A percentile compares a stretch with the other conserved stretches of the same genome.
phyloP scores from a whole-genome alignment of 2,113 vertebrate genomes.

The Pithys albifrons region DNA sequence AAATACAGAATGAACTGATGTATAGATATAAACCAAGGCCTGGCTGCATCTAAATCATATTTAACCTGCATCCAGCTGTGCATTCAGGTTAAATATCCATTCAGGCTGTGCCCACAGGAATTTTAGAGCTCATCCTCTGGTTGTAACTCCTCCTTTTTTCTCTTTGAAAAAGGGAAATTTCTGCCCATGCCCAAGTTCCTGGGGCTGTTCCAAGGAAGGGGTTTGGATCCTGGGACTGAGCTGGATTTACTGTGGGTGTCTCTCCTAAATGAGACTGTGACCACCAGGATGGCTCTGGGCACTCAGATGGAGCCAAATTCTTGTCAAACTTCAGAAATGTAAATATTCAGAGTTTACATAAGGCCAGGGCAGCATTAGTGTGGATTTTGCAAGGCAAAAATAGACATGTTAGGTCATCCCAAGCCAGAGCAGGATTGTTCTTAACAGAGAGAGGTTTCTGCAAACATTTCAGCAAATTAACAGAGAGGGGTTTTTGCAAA shows the following conservation, averaged over 20 bases:
- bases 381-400: background rate
- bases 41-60: background rate
- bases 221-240: background rate
- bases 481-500: background rate
- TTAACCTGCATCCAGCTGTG: no score
- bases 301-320: background rate
- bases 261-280: background rate
- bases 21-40: background rate
- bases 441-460: background rate
- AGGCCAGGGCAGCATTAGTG: background rate
- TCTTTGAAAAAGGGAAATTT: background rate
- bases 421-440: background rate
- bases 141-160: background rate
- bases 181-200: background rate
- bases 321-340: background rate
- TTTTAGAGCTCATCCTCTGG: background rate
- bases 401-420: background rate
- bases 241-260: background rate
- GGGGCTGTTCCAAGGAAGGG: background rate
- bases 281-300: background rate
- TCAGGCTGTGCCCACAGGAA: background rate
- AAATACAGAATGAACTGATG: background rate
- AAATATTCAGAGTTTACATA: background rate
- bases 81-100: background rate
- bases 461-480: background rate